A percentile compares a stretch with the other conserved stretches of the same genome.
These are phyloP conservation scores for Galbula dea DNA, from an alignment of 2,113 vertebrate genomes.

Conservation along the genomic window DNA sequence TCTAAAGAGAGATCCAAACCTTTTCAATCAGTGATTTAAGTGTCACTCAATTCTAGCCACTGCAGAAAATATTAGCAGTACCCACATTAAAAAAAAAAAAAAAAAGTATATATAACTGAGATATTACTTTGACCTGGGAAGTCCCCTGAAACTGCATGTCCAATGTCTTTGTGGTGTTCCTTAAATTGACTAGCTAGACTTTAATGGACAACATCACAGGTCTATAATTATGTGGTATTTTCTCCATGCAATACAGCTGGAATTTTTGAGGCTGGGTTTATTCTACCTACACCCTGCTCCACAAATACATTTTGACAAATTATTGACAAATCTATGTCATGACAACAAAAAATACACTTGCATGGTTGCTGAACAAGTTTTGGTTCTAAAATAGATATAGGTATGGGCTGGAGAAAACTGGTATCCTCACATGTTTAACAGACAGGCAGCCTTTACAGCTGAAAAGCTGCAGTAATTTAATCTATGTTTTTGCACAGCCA, in stretches of 20 bases:
- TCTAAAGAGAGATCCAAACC: slow-evolving; percentile 1
- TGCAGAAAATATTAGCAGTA: neutral
- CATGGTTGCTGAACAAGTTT: neutral
- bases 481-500: neutral
- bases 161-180: neutral
- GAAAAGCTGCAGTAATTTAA: neutral
- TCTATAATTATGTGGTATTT: neutral
- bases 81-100: neutral
- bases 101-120: neutral
- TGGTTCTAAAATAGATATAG: neutral
- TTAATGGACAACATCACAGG: neutral
- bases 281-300: neutral
- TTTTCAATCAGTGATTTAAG: slow-evolving; percentile 28
- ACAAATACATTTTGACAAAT: neutral
- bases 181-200: neutral
- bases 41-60: neutral
- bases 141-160: neutral
- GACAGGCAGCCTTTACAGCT: neutral
- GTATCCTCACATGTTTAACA: neutral
- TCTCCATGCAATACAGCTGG: neutral
- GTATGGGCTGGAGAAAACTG: neutral
- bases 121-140: neutral
- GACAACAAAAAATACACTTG: neutral
- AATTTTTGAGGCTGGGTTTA: neutral
- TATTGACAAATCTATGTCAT: neutral